Conservation (phyloP, 2,888 invertebrate species). For the Drosophila anceps region DNA sequence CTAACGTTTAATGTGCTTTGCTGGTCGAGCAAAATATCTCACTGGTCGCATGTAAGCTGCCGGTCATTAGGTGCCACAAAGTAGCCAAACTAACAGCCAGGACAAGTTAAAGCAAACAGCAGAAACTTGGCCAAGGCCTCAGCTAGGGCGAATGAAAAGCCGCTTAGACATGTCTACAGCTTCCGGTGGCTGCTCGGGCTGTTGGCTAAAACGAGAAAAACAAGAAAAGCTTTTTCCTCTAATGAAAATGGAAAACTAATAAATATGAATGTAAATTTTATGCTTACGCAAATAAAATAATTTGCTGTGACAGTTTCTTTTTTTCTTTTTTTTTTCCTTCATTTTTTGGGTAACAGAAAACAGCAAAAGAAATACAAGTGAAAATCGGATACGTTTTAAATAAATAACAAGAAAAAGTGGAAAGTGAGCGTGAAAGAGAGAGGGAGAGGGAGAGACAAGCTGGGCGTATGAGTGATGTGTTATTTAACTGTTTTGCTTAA, state of each 20-base stretch:
- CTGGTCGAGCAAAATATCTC: slow-evolving; percentile 26
- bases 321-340: slow-evolving; percentile 4
- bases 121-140: slow-evolving; percentile 37
- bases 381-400: slow-evolving; percentile 58
- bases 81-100: slow-evolving; percentile 30
- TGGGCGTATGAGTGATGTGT: slow-evolving; percentile 64
- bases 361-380: neutral
- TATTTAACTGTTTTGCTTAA: slow-evolving; percentile 12
- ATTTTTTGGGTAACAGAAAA: slow-evolving; percentile 18
- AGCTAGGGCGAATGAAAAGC: slow-evolving; percentile 60
- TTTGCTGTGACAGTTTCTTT: slow-evolving; percentile 55
- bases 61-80: slow-evolving; percentile 66
- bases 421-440: slow-evolving; percentile 11
- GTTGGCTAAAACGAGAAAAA: slow-evolving; percentile 16
- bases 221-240: slow-evolving; percentile 17
- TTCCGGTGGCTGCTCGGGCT: slow-evolving; percentile 54
- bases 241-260: slow-evolving; percentile 56
- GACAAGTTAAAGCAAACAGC: slow-evolving; percentile 31
- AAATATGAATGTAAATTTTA: slow-evolving; percentile 70
- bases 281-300: slow-evolving; percentile 60
- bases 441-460: neutral
- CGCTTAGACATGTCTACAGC: slow-evolving; percentile 71
- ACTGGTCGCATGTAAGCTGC: slow-evolving; percentile 42
- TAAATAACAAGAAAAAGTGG: slow-evolving; percentile 64
- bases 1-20: slow-evolving; percentile 27